Conservation (phyloP, 2,797 vertebrate genomes). For the Pristis pectinata region DNA sequence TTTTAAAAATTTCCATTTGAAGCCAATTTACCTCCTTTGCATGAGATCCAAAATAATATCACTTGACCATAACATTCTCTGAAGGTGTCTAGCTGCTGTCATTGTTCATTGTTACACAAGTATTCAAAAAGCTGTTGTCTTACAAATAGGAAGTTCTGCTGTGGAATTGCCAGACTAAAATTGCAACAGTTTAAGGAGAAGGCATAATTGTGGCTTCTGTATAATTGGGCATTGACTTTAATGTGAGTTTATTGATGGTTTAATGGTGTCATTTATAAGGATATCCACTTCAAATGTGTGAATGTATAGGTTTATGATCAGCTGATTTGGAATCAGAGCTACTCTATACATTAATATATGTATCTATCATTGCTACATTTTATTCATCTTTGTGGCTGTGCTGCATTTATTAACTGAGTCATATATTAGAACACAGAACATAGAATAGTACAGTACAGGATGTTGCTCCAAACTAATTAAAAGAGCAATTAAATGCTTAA, state of each 20-base stretch:
- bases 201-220: not conserved
- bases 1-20: not conserved
- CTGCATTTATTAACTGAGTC: not conserved
- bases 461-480: too few relatives aligned
- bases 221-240: not conserved
- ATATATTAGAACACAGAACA: too few relatives aligned
- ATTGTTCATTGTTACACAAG: not conserved
- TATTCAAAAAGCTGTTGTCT: not conserved
- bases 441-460: too few relatives aligned
- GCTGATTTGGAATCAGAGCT: not conserved
- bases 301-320: not conserved
- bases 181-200: not conserved
- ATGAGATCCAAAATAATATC: not conserved
- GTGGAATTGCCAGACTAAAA: not conserved
- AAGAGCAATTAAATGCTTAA: too few relatives aligned
- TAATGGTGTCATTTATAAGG: not conserved
- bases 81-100: not conserved
- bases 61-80: not conserved
- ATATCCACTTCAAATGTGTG: not conserved
- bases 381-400: not conserved
- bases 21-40: not conserved
- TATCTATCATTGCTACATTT: not conserved
- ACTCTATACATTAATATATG: not conserved
- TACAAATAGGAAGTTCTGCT: not conserved
- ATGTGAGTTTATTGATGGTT: not conserved